A percentile compares a stretch with the other conserved stretches of the same genome.
Conservation (phyloP, 92 coral and sea anemone genomes). For the Pocillopora meandrina region DNA sequence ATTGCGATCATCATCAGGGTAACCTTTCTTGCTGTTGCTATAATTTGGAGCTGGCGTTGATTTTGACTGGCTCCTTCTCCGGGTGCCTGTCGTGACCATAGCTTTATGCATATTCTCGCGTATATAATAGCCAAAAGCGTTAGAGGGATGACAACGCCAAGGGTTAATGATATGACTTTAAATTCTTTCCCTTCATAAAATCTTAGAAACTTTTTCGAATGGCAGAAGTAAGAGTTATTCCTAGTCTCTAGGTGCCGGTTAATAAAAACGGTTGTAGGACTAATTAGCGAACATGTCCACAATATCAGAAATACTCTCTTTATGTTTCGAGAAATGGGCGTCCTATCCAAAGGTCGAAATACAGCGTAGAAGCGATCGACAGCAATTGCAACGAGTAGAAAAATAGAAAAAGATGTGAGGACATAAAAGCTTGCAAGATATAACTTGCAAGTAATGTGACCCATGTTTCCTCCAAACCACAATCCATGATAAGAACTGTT, state of each 20-base stretch:
- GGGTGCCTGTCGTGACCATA: conserved; percentile 27
- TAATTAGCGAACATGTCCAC: background rate
- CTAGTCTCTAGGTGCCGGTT: too few relatives aligned
- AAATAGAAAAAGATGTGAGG: background rate
- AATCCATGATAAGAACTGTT: too few relatives aligned
- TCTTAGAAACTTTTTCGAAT: too few relatives aligned
- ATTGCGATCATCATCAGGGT: conserved; percentile 23
- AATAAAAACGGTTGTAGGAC: background rate
- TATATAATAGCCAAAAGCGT: background rate
- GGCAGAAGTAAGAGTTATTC: too few relatives aligned
- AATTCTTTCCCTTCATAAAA: background rate
- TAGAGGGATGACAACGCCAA: background rate
- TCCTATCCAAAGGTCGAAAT: background rate
- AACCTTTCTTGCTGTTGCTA: conserved; percentile 17
- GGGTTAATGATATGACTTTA: background rate
- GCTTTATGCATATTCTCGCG: background rate
- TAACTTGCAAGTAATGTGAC: conserved; percentile 2
- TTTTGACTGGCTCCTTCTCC: conserved; percentile 35
- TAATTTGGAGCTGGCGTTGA: conserved; percentile 6
- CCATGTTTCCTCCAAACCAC: conserved; percentile 14
- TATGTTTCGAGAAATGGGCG: background rate
- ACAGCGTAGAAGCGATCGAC: conserved; percentile 16
- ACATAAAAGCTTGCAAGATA: background rate
- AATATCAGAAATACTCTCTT: background rate
- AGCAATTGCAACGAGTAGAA: background rate